Evolutionary conservation across 2,888 invertebrate species (phyloP).

Genomic region (Thymelicus sylvestris): DNA sequence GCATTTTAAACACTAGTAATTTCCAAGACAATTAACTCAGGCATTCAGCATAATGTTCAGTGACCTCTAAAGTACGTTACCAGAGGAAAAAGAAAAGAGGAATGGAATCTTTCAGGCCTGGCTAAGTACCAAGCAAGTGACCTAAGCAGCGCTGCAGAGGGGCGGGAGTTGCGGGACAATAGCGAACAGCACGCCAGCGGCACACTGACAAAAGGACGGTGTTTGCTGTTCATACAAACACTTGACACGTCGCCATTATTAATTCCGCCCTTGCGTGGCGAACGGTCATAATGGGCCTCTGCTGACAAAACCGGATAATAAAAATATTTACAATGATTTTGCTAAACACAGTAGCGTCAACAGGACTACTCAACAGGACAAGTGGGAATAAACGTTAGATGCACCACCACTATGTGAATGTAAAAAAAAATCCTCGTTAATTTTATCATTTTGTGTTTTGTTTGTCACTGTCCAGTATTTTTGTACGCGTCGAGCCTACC

Average conservation of each 20-base stretch:
- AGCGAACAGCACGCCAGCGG: conserved; percentile 12
- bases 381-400: too few relatives aligned
- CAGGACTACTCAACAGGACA: too few relatives aligned
- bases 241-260: conserved; percentile 36
- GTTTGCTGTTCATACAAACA: conserved; percentile 34
- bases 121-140: conserved; percentile 21
- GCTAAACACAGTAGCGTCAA: too few relatives aligned
- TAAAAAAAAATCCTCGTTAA: too few relatives aligned
- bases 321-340: neutral
- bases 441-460: too few relatives aligned
- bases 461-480: too few relatives aligned
- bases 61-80: conserved; percentile 3
- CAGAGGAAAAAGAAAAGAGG: conserved; percentile 5
- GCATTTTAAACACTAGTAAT: too few relatives aligned
- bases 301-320: neutral
- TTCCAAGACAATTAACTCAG: neutral
- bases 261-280: conserved; percentile 33
- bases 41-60: conserved; percentile 6
- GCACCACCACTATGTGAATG: too few relatives aligned
- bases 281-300: conserved; percentile 13
- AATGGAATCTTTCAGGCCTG: conserved; percentile 9
- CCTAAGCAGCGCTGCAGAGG: conserved; percentile 18
- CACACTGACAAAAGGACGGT: conserved; percentile 17
- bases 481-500: too few relatives aligned
- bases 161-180: conserved; percentile 9